Base-by-base conservation (phyloP, 2,888 invertebrate species). In the Beris morrisii region DNA sequence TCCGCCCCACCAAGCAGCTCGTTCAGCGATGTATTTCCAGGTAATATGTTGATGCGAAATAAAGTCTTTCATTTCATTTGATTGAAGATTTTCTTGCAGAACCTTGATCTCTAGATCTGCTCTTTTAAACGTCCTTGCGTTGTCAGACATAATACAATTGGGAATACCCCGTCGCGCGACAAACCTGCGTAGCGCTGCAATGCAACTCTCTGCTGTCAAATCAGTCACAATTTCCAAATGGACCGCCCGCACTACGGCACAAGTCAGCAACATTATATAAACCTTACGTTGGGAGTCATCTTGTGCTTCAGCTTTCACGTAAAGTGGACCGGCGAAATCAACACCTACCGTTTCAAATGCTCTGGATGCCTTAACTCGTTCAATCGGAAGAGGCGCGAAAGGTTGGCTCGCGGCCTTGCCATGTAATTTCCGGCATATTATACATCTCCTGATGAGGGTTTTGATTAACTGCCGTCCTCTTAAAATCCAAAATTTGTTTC, bases 1-100 rank as follows among this genome's bases (percentile, higher is more conserved):
- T 4, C 67, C 67, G 38, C 50, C 63, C 58, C 4, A 58, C 68
- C 12, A 66, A 44, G 28, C 57, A 13, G 64, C 67, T 53, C 67
- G 50, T 58, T 67, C 58, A 3, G 64, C 54, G 6, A 61, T 59
- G 44, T 43, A 66, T 4, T 59, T 4, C 57, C 63, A 67, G 28
- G 46, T 45, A 9, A 56, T 30, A 44, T 28, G 13, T 15, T 43
- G n/a, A 4, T 46, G n/a, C 58, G 52, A n/a, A 44, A 57, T n/a
- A 32, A 67, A 67, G 11, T 30, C 53, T 15, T 52, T 63, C n/a
- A 64, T n/a, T 1, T 22, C 45, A 4, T 50, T 4, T 9, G 13
- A 22, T 5, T 4, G 12, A 9, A 22, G 15, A 9, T 4, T 11
- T 22, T 22, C 13, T 45, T 9, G 44, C 64, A 38, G 43, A 32